Evolutionary conservation across 2,797 vertebrate genomes (phyloP), one percentile per base, ranked within the genome.

Genomic region (Eulemur coronatus): DNA sequence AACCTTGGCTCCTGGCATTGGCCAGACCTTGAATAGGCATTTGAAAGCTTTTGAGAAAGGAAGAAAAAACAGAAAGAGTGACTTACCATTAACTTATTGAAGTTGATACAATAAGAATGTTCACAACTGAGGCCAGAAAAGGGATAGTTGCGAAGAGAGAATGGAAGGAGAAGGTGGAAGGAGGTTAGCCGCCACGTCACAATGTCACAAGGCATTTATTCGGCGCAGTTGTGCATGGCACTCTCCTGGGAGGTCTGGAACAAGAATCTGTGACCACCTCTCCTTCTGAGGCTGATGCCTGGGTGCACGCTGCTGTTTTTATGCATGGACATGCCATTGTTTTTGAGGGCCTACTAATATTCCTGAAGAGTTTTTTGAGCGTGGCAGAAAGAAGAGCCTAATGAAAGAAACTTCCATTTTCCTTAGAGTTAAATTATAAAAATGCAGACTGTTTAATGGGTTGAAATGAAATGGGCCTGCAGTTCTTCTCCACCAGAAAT

Each of bases 401-500:
- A 48, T 65, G 52, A 94, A n/a, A 85, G 24, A 79, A 28, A 13
- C 18, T 20, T 85, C 12, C 72, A 72, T 55, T 86, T 76, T 59
- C 89, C 82, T 88, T 48, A 38, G 55, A 78, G 84, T 91, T 94
- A 89, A 84, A 57, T 65, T 46, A 84, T 57, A n/a, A 82, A 94
- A 87, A 75, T 72, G 61, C 0, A 2, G 55, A 67, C 30, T 46
- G 52, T 22, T 90, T 96, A 95, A 70, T 89, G 48, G 28, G 9
- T 57, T 79, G 91, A 92, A 91, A 59, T 79, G 91, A 92, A 91
- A 59, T 26, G 38, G 46, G 41, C 57, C 84, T 38, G 41, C 3
- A 26, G 2, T 79, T 96, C 18, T 94, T 84, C 55, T 67, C 76
- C 43, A 33, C 26, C 59, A 87, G 57, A 92, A 95, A 93, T 80